Conservation (phyloP, 2,113 vertebrate species). For the Electrona antarctica region DNA sequence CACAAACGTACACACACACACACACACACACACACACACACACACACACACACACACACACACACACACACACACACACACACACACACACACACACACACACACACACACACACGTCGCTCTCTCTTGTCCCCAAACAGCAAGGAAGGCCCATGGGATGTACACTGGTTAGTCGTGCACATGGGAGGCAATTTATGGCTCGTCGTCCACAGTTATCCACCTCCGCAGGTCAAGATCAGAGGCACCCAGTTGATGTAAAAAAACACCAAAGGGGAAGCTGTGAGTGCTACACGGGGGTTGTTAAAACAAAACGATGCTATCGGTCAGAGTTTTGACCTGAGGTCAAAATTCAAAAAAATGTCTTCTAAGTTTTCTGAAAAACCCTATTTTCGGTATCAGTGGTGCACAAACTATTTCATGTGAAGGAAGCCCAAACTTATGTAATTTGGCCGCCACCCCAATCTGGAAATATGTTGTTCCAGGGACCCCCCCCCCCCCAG, state of each 20-base stretch:
- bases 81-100: constrained; percentile 1
- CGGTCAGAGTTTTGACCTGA: too few species aligned
- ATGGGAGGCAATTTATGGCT: constrained; percentile 54
- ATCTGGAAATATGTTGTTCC: too few species aligned
- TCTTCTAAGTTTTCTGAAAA: too few species aligned
- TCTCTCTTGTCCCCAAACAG: constrained; percentile 50
- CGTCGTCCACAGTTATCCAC: constrained; percentile 44
- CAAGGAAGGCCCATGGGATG: constrained; percentile 40
- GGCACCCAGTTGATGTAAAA: constrained; percentile 37
- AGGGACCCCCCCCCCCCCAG: too few species aligned
- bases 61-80: constrained; percentile 17
- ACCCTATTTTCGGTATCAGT: too few species aligned
- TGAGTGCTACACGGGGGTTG: constrained; percentile 14
- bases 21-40: not conserved
- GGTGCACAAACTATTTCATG: too few species aligned
- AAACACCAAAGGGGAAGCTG: constrained; percentile 44
- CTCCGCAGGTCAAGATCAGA: constrained; percentile 50
- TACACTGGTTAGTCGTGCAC: constrained; percentile 50
- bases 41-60: not conserved
- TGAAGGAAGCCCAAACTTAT: too few species aligned
- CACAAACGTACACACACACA: too few species aligned
- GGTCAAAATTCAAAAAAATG: too few species aligned
- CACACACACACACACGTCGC: constrained; percentile 3
- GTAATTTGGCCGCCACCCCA: too few species aligned
- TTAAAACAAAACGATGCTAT: constrained; percentile 43